Evolutionary conservation across 64 coral and sea anemone species (phyloP).

Genomic region (Pocillopora verrucosa): DNA sequence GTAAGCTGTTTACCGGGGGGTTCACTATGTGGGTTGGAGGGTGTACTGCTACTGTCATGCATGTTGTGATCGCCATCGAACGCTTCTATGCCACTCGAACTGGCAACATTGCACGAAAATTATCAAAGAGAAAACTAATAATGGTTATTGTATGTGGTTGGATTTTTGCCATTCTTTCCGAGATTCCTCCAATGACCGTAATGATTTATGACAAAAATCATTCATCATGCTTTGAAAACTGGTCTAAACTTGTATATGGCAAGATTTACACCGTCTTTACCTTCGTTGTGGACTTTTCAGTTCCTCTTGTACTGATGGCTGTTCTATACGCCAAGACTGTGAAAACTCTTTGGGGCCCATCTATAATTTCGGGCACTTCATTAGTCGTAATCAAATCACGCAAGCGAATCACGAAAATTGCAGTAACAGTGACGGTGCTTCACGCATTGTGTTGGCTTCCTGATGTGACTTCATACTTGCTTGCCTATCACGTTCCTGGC

Average conservation of each 20-base stretch:
- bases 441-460: constrained; percentile 7
- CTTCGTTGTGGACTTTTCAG: background rate
- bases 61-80: background rate
- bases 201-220: constrained; percentile 10
- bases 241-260: background rate
- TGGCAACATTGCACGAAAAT: background rate
- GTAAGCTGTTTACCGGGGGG: background rate
- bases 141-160: background rate
- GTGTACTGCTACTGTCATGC: background rate
- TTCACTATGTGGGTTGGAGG: constrained; percentile 6
- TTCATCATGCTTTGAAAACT: background rate
- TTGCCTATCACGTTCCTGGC: background rate
- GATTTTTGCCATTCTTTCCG: background rate
- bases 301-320: background rate
- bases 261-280: constrained; percentile 13
- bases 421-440: background rate
- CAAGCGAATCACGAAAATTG: background rate
- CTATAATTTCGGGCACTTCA: background rate
- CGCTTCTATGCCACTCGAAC: background rate
- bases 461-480: background rate
- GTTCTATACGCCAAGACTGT: background rate
- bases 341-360: background rate
- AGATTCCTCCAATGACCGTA: background rate
- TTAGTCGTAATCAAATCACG: background rate
- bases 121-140: background rate